Evolutionary conservation across 2,888 invertebrate species (phyloP).

Genomic region (Phragmatobia fuliginosa): DNA sequence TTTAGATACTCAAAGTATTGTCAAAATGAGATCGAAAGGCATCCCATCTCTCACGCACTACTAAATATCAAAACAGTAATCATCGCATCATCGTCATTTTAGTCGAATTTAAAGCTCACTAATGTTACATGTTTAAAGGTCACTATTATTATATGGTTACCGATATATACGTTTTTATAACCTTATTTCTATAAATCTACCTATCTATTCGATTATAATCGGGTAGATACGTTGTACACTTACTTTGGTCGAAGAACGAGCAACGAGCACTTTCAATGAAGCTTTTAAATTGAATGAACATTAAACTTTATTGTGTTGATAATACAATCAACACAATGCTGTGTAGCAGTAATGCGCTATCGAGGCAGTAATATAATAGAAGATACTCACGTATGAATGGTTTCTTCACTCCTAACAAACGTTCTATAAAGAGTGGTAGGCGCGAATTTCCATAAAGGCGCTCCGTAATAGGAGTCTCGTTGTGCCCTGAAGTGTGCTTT

Average conservation of each 20-base stretch:
- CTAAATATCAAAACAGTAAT: too few species aligned
- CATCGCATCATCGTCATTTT: too few species aligned
- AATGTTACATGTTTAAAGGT: too few species aligned
- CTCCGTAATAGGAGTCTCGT: conserved; percentile 93
- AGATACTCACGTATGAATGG: conserved; percentile 90
- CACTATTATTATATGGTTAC: background rate
- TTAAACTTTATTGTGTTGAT: background rate
- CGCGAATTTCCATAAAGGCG: conserved; percentile 93
- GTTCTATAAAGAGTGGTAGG: conserved; percentile 90
- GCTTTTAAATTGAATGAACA: too few species aligned
- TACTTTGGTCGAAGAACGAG: background rate
- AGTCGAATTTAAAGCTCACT: too few species aligned
- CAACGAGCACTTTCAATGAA: background rate
- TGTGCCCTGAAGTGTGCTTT: conserved; percentile 92
- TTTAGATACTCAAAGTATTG: too few species aligned
- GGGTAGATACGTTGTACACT: background rate
- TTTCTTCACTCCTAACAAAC: conserved; percentile 91
- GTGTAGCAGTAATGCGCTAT: too few species aligned
- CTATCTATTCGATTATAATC: background rate
- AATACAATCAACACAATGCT: too few species aligned
- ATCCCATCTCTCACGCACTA: too few species aligned
- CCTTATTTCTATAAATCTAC: background rate
- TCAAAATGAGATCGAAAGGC: too few species aligned
- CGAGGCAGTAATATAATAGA: too few species aligned
- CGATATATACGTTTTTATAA: background rate